These are phyloP conservation scores for Brenthis daphne DNA, from an alignment of 2,888 invertebrate genomes.

Conservation along the genomic window DNA sequence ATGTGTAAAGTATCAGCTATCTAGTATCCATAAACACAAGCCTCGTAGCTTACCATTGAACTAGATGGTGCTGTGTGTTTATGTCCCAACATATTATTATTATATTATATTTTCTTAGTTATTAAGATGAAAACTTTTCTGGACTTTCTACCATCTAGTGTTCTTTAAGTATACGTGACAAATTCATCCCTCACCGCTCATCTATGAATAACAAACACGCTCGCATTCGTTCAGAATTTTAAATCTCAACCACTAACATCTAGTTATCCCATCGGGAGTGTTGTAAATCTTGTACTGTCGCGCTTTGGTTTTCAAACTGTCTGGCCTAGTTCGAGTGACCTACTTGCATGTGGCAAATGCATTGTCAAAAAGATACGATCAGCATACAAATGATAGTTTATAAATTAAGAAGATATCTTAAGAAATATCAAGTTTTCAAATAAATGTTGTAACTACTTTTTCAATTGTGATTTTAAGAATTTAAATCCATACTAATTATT, in stretches of 20 bases:
- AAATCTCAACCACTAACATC: constrained; percentile 37
- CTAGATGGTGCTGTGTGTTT: too few species aligned
- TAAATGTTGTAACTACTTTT: too few species aligned
- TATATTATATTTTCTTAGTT: too few species aligned
- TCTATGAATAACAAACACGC: constrained; percentile 43
- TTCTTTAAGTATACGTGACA: background rate
- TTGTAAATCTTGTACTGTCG: constrained; percentile 27
- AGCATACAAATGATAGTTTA: constrained; percentile 11
- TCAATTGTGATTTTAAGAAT: too few species aligned
- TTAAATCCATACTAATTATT: too few species aligned
- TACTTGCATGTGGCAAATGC: constrained; percentile 16
- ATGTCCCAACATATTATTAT: too few species aligned
- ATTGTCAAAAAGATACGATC: constrained; percentile 7
- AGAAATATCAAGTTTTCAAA: background rate
- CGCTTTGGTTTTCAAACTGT: constrained; percentile 16
- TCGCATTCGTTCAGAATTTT: constrained; percentile 38
- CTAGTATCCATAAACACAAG: too few species aligned
- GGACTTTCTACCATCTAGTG: background rate
- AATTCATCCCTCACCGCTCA: constrained; percentile 21
- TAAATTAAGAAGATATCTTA: constrained; percentile 1
- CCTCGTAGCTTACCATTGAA: too few species aligned
- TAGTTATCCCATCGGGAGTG: constrained; percentile 31
- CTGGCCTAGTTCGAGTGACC: constrained; percentile 22
- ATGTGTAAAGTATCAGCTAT: too few species aligned
- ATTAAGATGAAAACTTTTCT: too few species aligned